Evolutionary conservation across 2,888 invertebrate species (phyloP), one percentile per base, ranked within the genome.

Genomic region (Scaptomyza cyrtandrae): DNA sequence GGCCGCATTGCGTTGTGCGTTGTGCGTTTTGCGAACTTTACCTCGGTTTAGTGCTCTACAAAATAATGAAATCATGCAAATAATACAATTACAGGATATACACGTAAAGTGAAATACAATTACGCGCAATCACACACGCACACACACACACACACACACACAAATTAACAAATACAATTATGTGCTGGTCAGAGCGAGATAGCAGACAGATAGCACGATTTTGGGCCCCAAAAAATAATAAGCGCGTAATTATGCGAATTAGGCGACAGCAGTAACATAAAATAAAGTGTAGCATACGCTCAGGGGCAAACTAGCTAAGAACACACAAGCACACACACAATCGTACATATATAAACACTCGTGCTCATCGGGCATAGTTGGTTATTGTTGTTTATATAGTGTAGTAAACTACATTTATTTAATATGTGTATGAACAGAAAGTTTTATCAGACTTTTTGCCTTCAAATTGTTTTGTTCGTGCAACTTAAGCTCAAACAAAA

Each of bases 231-330:
- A 71, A 86, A 86, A 83, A 83, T 88, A 83, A 88, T 88, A 83
- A 80, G 88, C 83, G 83, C 83, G 88, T 88, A 88, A 83, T 88
- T 88, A 83, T 88, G 75, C 83, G 88, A 83, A 88, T 83, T 88
- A 83, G 88, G 75, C 81, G 88, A 88, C 83, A 79, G 68, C 86
- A 79, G 82, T 55, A 61, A 48, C 83, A 88, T 77, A 64, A 80
- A 75, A 88, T 88, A 83, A 83, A 88, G 83, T 78, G 88, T 80
- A 77, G 84, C 83, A 83, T 88, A 86, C 88, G 83, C 83, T 88
- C 75, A 60, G 83, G 88, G 84, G 84, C 81, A 71, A 54, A 54
- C 88, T 59, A 49, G 48, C 84, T 70, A 68, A 74, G 50, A 66
- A 45, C 39, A 44, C 31, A 63, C 50, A 58, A n/a, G n/a, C 16